Conservation (phyloP, 2,797 vertebrate species). For the Syngnathus acus region DNA sequence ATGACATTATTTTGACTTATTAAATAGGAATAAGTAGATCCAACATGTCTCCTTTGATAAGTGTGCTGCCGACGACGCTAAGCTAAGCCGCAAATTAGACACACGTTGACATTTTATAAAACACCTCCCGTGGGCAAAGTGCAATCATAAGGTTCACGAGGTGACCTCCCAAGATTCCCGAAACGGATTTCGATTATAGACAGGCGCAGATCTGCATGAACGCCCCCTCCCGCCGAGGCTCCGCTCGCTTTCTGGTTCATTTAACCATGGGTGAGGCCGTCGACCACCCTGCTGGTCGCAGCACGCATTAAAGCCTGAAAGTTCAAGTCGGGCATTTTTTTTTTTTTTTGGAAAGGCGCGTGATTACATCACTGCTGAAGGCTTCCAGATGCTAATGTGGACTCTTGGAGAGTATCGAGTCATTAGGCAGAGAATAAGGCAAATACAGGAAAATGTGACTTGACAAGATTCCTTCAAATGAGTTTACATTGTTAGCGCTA, state of each 20-base stretch:
- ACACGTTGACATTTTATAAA: slow-evolving; percentile 28
- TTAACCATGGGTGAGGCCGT: slow-evolving; percentile 31
- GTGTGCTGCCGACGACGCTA: too few species aligned
- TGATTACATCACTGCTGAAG: slow-evolving; percentile 1
- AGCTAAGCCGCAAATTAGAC: slow-evolving; percentile 1
- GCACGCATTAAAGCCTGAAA: slow-evolving; percentile 40
- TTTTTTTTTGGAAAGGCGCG: slow-evolving; percentile 23
- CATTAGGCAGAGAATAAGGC: slow-evolving; percentile 10
- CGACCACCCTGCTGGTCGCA: slow-evolving; percentile 21
- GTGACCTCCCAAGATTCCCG: slow-evolving; percentile 42
- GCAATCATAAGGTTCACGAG: slow-evolving; percentile 58
- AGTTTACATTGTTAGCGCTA: slow-evolving; percentile 9
- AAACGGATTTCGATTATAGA: slow-evolving; percentile 43
- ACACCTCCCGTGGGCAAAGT: slow-evolving; percentile 21
- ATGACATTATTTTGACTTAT: too few species aligned
- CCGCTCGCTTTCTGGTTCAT: slow-evolving; percentile 43
- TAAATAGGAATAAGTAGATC: too few species aligned
- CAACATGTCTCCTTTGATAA: too few species aligned
- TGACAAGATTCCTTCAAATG: neutral
- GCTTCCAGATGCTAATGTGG: slow-evolving; percentile 27
- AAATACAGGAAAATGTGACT: neutral
- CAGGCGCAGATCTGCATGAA: slow-evolving; percentile 33
- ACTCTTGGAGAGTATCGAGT: slow-evolving; percentile 12
- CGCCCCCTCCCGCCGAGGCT: slow-evolving; percentile 37
- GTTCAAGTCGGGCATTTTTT: slow-evolving; percentile 51